A percentile compares a stretch with the other conserved stretches of the same genome.
Conservation (phyloP, 2,113 vertebrate species). For the Onychostoma macrolepis region DNA sequence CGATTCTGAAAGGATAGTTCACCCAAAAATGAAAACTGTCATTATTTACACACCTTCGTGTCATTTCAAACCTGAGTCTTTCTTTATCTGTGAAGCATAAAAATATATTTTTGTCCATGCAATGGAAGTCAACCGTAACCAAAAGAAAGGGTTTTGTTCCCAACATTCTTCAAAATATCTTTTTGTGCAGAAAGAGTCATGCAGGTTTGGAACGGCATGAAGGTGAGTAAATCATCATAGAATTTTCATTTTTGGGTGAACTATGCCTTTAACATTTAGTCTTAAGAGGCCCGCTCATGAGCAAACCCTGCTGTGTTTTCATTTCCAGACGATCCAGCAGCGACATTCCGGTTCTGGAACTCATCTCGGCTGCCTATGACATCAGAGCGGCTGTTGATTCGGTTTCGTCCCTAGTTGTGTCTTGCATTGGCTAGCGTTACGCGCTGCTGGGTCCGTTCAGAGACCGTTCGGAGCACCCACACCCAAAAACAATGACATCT, state of each 20-base stretch:
- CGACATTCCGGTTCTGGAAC: conserved; percentile 34
- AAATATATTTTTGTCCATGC: background rate
- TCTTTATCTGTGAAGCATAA: background rate
- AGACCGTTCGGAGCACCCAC: conserved; percentile 29
- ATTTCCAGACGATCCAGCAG: conserved; percentile 26
- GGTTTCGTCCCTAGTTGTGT: conserved; percentile 24
- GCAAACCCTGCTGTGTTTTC: conserved; percentile 17
- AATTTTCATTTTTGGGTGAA: background rate
- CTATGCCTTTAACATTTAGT: background rate
- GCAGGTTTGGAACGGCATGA: background rate
- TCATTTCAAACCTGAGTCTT: background rate
- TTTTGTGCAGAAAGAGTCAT: background rate
- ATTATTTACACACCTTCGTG: background rate
- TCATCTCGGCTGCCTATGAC: conserved; percentile 22
- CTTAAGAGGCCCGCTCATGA: conserved; percentile 30
- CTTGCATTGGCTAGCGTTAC: conserved; percentile 4
- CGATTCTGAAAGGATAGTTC: background rate
- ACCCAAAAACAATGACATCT: conserved; percentile 67
- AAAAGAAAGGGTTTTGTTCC: background rate
- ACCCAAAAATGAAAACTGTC: background rate
- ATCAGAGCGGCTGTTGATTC: conserved; percentile 23
- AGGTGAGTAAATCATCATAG: background rate
- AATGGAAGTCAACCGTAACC: background rate
- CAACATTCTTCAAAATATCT: background rate
- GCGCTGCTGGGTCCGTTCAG: background rate